phyloP scores from a whole-genome alignment of 2,797 vertebrate species.

The Pelochelys cantorii region DNA sequence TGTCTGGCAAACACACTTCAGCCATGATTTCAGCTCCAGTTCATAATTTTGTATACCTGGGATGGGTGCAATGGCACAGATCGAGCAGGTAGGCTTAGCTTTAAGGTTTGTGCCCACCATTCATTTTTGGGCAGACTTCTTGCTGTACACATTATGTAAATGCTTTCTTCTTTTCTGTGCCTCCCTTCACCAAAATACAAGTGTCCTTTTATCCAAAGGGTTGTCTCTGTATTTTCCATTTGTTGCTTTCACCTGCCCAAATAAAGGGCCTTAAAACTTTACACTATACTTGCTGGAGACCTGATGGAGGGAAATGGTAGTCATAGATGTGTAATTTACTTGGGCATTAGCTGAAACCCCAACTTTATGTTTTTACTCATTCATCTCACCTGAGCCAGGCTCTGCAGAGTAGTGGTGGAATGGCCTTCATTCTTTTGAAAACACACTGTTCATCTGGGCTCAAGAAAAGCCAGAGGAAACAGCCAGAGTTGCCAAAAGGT shows the following conservation, averaged over 20 bases:
- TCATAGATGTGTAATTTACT: not conserved
- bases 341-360: not conserved
- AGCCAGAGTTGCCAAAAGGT: not conserved
- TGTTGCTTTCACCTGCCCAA: not conserved
- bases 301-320: not conserved
- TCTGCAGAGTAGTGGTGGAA: not conserved
- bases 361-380: not conserved
- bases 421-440: not conserved
- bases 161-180: not conserved
- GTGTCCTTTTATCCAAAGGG: not conserved
- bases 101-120: not conserved
- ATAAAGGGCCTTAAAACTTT: not conserved
- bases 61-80: not conserved
- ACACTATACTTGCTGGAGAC: not conserved
- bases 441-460: not conserved
- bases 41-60: not conserved
- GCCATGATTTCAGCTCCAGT: not conserved
- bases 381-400: not conserved
- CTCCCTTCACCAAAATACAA: not conserved
- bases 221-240: not conserved
- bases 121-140: not conserved
- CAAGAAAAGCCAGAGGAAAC: not conserved
- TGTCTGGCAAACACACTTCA: not conserved
- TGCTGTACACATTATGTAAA: not conserved
- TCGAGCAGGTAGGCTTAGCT: not conserved